phyloP scores from a whole-genome alignment of 2,888 invertebrate genomes.

The Tridacna gigas region DNA sequence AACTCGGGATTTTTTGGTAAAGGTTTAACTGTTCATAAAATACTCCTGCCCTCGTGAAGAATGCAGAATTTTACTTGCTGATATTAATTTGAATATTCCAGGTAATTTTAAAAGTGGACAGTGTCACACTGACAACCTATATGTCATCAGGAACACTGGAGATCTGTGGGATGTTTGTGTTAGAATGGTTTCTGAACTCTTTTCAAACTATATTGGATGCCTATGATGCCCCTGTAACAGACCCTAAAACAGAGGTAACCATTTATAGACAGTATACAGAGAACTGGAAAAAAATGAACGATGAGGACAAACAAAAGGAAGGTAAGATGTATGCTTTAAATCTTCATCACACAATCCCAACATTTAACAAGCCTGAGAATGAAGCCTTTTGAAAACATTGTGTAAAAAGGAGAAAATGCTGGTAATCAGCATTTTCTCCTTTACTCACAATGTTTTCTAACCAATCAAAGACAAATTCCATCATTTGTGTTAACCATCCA shows the following conservation, averaged over 20 bases:
- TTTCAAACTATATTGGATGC: conserved; percentile 73
- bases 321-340: conserved; percentile 26
- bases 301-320: conserved; percentile 44
- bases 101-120: conserved; percentile 76
- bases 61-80: too few relatives aligned
- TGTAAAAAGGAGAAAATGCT: neutral
- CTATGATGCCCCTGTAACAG: conserved; percentile 64
- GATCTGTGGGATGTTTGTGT: conserved; percentile 74
- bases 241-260: conserved; percentile 52
- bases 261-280: conserved; percentile 65
- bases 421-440: too few relatives aligned
- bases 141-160: conserved; percentile 75
- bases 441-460: too few relatives aligned
- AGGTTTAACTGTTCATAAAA: too few relatives aligned
- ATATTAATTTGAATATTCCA: conserved; percentile 4
- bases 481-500: too few relatives aligned
- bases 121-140: conserved; percentile 74
- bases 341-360: neutral
- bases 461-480: too few relatives aligned
- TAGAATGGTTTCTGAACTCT: conserved; percentile 78
- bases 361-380: too few relatives aligned
- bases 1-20: too few relatives aligned
- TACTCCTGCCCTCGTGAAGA: too few relatives aligned
- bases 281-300: conserved; percentile 58
- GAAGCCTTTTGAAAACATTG: neutral